phyloP scores from a whole-genome alignment of 1,140 invertebrate genomes.

The Asbolus verrucosus region DNA sequence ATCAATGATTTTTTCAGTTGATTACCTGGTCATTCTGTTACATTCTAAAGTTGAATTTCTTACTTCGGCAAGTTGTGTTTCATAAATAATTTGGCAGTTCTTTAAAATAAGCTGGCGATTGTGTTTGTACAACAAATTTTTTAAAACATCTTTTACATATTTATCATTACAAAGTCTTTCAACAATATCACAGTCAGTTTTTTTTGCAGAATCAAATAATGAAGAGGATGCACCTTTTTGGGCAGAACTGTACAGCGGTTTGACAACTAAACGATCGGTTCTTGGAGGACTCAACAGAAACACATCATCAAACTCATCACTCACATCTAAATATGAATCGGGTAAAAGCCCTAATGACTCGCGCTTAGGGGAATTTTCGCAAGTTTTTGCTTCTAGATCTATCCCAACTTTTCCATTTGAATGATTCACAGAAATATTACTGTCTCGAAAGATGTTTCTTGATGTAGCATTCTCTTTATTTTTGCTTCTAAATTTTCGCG shows the following conservation, averaged over 20 bases:
- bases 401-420: no score
- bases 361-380: slow-evolving; percentile 1
- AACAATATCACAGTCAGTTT: background rate
- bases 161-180: slow-evolving; percentile 6
- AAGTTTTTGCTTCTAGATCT: no score
- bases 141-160: slow-evolving; percentile 1
- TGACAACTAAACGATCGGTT: background rate
- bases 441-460: no score
- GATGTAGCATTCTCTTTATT: slow-evolving; percentile 18
- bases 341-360: slow-evolving; percentile 41
- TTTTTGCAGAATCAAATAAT: background rate
- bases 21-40: slow-evolving; percentile 6
- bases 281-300: background rate
- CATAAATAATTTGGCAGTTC: background rate
- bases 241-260: no score
- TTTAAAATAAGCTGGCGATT: slow-evolving; percentile 29
- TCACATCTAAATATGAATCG: slow-evolving; percentile 5
- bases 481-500: slow-evolving; percentile 3
- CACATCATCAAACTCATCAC: slow-evolving; percentile 4
- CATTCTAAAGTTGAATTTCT: background rate
- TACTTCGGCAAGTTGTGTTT: background rate
- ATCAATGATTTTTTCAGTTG: background rate
- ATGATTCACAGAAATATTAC: no score
- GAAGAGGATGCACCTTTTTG: no score
- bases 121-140: slow-evolving; percentile 20